Evolutionary conservation across 2,797 vertebrate species (phyloP), one percentile per base, ranked within the genome.

Genomic region (Pagetopsis macropterus): DNA sequence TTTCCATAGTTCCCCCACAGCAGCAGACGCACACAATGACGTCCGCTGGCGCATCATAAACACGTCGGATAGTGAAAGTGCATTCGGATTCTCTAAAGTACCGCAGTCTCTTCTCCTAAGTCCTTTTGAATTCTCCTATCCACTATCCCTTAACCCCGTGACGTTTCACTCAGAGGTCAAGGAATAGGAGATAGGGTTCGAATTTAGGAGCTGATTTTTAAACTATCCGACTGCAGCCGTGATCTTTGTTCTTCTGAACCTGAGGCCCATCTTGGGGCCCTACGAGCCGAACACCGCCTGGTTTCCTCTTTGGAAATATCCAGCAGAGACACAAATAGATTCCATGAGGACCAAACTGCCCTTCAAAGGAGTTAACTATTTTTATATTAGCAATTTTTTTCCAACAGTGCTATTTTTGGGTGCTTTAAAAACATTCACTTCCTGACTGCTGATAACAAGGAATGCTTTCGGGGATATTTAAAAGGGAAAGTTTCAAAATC

Each of bases 181-280:
- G n/a, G n/a, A n/a, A n/a, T n/a, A n/a, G n/a, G n/a, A n/a, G n/a
- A n/a, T n/a, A n/a, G n/a, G n/a, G n/a, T n/a, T n/a, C n/a, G n/a
- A n/a, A n/a, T n/a, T n/a, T n/a, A n/a, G n/a, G n/a, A n/a, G n/a
- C n/a, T n/a, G n/a, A n/a, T n/a, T n/a, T n/a, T n/a, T n/a, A n/a
- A n/a, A n/a, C n/a, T n/a, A n/a, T n/a, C n/a, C n/a, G n/a, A n/a
- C n/a, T n/a, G n/a, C n/a, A n/a, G n/a, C n/a, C n/a, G n/a, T n/a
- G n/a, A 64, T 57, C 59, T 50, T 68, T 50, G 66, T 78, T 79
- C 63, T 55, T 81, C 69, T 12, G 84, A 72, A 79, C 78, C 54
- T 4, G 65, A 76, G 68, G 82, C 68, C 69, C 58, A 1, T 48
- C 57, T 51, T 46, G 82, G 82, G 76, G 50, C 64, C 33, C 3